Conservation (phyloP, 2,797 vertebrate genomes). For the Epinephelus malabaricus region DNA sequence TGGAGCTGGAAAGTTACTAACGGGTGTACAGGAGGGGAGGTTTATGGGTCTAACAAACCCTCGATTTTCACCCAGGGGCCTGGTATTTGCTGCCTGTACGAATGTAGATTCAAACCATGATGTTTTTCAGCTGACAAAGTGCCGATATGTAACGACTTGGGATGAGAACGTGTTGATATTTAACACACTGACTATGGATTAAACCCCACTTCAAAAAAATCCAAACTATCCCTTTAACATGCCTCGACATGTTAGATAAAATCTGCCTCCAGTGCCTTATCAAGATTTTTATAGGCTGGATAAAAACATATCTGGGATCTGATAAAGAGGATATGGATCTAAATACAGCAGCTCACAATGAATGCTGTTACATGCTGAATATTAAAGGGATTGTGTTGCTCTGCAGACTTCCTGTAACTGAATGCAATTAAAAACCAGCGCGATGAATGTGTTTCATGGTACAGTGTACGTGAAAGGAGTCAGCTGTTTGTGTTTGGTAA, state of each 20-base stretch:
- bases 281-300: not conserved
- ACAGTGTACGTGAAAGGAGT: not conserved
- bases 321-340: not conserved
- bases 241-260: not conserved
- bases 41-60: no score
- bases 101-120: no score
- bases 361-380: not conserved
- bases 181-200: no score
- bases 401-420: not conserved
- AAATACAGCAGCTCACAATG: not conserved
- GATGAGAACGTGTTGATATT: no score
- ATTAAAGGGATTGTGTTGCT: not conserved
- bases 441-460: not conserved
- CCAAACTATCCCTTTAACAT: not conserved
- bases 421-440: not conserved
- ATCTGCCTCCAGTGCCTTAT: not conserved
- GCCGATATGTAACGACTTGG: no score
- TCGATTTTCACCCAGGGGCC: no score
- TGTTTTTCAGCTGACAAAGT: no score
- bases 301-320: conserved; percentile 13
- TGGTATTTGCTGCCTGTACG: no score
- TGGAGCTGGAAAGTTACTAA: no score
- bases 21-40: no score
- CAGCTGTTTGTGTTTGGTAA: conserved; percentile 2
- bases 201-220: no score